These are phyloP conservation scores for Lepidurus apus DNA, from an alignment of 1,140 invertebrate species.

Conservation along the genomic window DNA sequence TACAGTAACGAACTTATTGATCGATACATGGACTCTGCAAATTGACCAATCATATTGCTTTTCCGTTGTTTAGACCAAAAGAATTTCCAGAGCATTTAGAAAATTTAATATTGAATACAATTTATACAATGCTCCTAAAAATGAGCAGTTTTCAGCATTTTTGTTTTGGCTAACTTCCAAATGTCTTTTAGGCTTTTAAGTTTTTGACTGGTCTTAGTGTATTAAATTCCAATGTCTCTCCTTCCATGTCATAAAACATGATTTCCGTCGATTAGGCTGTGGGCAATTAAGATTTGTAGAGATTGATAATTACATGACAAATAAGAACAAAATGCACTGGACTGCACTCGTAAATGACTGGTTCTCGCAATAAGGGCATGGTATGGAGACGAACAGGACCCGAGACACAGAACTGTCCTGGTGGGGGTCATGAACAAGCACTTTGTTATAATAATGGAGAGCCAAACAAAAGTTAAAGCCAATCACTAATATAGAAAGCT, in stretches of 20 bases:
- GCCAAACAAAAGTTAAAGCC: neutral
- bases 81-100: no score
- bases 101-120: no score
- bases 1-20: no score
- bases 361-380: conserved; percentile 13
- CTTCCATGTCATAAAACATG: neutral
- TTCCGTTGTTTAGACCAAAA: no score
- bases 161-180: no score
- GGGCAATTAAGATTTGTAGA: conserved; percentile 16
- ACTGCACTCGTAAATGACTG: conserved; percentile 19
- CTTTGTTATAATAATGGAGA: neutral
- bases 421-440: conserved; percentile 6
- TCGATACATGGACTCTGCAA: no score
- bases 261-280: neutral
- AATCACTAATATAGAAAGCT: conserved; percentile 15
- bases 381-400: conserved; percentile 18
- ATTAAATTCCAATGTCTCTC: neutral
- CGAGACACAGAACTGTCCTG: neutral
- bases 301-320: conserved; percentile 9
- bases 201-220: conserved; percentile 19
- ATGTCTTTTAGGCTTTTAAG: neutral
- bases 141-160: no score
- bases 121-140: no score
- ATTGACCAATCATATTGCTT: no score
- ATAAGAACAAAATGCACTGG: neutral